Conservation (phyloP, 2,113 vertebrate species). For the Apteryx owenii region DNA sequence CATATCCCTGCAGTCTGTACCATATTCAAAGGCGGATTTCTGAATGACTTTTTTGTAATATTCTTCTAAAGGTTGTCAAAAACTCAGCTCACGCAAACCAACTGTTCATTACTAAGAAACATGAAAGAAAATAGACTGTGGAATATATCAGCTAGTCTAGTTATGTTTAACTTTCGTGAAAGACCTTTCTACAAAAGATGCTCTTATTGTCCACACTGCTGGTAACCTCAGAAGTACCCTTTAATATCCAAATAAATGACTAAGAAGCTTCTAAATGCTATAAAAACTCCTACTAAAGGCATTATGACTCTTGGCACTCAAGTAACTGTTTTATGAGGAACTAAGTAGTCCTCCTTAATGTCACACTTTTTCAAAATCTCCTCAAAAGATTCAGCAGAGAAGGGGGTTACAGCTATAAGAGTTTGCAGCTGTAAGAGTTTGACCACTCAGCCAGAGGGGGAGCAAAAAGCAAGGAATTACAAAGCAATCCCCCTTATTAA, state of each 20-base stretch:
- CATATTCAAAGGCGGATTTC: not conserved
- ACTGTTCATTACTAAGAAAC: not conserved
- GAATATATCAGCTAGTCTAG: not conserved
- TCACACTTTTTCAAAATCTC: not conserved
- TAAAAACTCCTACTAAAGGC: not conserved
- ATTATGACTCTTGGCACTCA: not conserved
- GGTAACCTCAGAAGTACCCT: not conserved
- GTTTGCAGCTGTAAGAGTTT: not conserved
- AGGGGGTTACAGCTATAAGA: not conserved
- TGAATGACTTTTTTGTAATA: not conserved
- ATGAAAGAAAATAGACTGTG: not conserved
- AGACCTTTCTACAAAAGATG: not conserved
- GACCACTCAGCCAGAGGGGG: not conserved
- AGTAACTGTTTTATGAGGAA: not conserved
- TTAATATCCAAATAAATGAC: not conserved
- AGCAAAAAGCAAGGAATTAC: not conserved
- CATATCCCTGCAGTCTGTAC: not conserved
- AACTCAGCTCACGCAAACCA: not conserved
- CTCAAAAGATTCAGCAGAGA: not conserved
- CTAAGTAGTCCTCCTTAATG: not conserved
- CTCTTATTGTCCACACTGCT: not conserved
- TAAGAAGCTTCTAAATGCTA: not conserved
- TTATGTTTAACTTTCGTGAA: not conserved
- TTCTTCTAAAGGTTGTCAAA: slow-evolving; percentile 19
- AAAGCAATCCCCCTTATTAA: not conserved